Evolutionary conservation across 2,888 invertebrate species (phyloP), one percentile per base, ranked within the genome.

Genomic region (Embidobia sp.): DNA sequence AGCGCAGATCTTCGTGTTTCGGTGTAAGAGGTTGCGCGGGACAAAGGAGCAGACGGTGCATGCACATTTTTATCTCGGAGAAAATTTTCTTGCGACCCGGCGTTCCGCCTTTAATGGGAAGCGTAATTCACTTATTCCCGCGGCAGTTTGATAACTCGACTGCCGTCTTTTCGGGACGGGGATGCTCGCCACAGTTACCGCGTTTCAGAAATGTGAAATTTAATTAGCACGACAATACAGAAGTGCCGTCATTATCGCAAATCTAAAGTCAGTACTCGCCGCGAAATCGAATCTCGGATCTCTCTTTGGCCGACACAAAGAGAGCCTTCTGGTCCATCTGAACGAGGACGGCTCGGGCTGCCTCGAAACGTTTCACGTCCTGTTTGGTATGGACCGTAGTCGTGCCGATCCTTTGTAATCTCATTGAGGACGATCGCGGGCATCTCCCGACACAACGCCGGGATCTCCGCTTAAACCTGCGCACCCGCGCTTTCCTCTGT

Each of bases 331-430:
- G 73, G 77, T 77, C 69, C 76, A 64, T 69, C 70, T 35, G 57
- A 55, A 57, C 69, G 64, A 61, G 53, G 73, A 73, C 59, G 76
- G 51, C 40, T 64, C 66, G n/a, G 82, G 84, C 74, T 82, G 81
- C 83, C 83, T 82, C 82, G 64, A 85, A 84, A 80, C 81, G 82
- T 74, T 85, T 84, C 85, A 81, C 83, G 84, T 84, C 70, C 80
- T 81, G 85, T 80, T 84, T 83, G 83, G 84, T 84, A 85, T 84
- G 85, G 83, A 84, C 84, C 82, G 77, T 76, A 83, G 76, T 80
- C 80, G 77, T 81, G 80, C 79, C 75, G 83, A 85, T 87, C 85
- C 85, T 86, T 88, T 87, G 88, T 88, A 88, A 88, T 88, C 87
- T 87, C 85, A 85, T 87, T 87, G 85, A 85, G 83, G 83, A 86